These are phyloP conservation scores for Melanostoma mellinum DNA, from an alignment of 2,888 invertebrate species.

Conservation along the genomic window DNA sequence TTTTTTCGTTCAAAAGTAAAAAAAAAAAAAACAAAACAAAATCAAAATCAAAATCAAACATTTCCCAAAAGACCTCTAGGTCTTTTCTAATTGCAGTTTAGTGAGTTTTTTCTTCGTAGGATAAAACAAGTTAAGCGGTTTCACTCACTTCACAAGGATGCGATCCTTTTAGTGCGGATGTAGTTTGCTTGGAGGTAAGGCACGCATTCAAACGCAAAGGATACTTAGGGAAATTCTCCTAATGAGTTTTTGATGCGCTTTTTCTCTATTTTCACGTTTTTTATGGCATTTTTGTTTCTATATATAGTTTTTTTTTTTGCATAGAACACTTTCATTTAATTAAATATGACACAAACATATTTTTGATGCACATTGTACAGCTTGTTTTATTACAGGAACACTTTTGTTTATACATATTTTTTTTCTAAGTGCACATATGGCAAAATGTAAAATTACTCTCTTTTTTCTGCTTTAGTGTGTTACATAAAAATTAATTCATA, in stretches of 20 bases:
- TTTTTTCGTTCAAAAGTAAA: constrained; percentile 20
- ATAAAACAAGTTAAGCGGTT: constrained; percentile 66
- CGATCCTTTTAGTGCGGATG: constrained; percentile 67
- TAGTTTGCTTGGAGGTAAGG: constrained; percentile 72
- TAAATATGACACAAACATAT: constrained; percentile 23
- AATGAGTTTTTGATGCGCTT: constrained; percentile 71
- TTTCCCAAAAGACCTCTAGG: constrained; percentile 37
- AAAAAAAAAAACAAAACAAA: constrained; percentile 15
- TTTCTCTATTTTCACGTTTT: constrained; percentile 31
- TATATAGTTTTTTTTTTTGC: constrained; percentile 11
- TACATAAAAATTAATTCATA: too few species aligned
- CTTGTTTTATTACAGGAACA: constrained; percentile 45
- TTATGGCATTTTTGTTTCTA: constrained; percentile 9
- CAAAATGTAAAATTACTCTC: neutral
- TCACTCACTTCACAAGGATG: constrained; percentile 65
- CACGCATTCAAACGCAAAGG: constrained; percentile 67
- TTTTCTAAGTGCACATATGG: constrained; percentile 13
- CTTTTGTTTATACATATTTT: constrained; percentile 2
- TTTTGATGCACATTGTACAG: constrained; percentile 36
- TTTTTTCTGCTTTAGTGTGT: neutral
- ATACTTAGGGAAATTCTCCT: constrained; percentile 64
- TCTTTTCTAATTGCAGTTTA: constrained; percentile 67
- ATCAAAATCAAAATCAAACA: constrained; percentile 12
- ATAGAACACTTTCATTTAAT: constrained; percentile 39
- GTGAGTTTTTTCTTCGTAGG: constrained; percentile 68